Evolutionary conservation across 2,113 vertebrate species (phyloP).

Genomic region (Platycercus adscitus): DNA sequence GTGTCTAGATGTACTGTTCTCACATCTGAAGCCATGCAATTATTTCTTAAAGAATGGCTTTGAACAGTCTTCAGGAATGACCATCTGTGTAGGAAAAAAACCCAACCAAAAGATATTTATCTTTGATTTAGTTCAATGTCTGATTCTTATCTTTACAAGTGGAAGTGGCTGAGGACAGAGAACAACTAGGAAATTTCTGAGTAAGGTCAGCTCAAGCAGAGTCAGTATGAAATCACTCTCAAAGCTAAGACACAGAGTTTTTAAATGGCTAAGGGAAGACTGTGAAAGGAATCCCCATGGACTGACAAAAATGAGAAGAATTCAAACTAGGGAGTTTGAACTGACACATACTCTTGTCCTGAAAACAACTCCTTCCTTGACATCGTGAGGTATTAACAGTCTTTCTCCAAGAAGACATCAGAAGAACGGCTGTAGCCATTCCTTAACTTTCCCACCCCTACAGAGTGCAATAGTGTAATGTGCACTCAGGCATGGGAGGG

Average conservation of each 20-base stretch:
- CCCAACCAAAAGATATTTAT: not conserved
- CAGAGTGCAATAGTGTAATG: not conserved
- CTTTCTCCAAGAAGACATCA: not conserved
- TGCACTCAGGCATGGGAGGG: rapidly evolving
- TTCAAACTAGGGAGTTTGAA: not conserved
- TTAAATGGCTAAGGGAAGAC: not conserved
- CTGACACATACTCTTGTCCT: not conserved
- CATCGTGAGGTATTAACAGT: not conserved
- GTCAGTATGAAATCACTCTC: not conserved
- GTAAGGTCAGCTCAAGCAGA: not conserved
- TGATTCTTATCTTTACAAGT: not conserved
- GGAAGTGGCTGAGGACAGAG: not conserved
- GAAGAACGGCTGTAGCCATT: rapidly evolving
- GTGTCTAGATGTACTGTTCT: not conserved
- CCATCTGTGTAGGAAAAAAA: not conserved
- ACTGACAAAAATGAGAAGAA: not conserved
- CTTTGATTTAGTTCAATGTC: not conserved
- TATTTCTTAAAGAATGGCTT: not conserved
- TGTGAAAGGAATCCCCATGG: not conserved
- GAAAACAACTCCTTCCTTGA: not conserved
- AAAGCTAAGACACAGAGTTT: not conserved
- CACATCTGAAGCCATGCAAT: not conserved
- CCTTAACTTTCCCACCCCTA: not conserved
- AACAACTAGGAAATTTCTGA: not conserved
- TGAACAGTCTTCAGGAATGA: not conserved